phyloP scores from a whole-genome alignment of 2,888 invertebrate species.

The Andrena bucephala region DNA sequence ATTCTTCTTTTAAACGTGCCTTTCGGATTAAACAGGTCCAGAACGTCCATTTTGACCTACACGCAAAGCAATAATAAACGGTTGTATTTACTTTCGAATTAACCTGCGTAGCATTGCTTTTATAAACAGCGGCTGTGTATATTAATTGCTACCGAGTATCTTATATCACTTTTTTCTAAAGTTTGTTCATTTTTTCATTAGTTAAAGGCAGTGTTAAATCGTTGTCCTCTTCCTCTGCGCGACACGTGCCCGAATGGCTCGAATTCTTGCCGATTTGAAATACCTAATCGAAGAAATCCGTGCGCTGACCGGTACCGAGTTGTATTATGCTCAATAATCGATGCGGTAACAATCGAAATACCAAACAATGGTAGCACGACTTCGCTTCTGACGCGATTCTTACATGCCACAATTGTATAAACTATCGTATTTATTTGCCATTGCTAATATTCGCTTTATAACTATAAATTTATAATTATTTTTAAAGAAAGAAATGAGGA shows the following conservation, averaged over 20 bases:
- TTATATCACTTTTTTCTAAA: no score
- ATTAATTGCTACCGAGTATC: no score
- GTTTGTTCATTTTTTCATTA: no score
- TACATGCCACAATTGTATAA: not conserved
- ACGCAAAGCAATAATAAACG: not conserved
- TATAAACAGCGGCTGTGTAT: not conserved
- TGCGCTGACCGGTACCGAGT: not conserved
- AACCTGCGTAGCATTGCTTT: not conserved
- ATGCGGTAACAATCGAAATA: not conserved
- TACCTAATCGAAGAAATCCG: not conserved
- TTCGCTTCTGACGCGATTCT: no score
- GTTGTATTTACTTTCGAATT: not conserved
- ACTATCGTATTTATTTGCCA: no score
- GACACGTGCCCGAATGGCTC: no score
- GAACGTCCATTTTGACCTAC: constrained; percentile 65
- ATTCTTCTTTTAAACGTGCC: constrained; percentile 36
- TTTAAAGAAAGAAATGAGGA: not conserved
- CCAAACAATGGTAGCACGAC: not conserved
- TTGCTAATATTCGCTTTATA: not conserved
- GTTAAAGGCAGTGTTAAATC: no score
- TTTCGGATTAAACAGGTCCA: constrained; percentile 62
- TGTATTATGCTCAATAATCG: not conserved
- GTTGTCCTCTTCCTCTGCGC: no score
- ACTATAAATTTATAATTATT: not conserved
- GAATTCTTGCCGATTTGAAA: not conserved